phyloP scores from a whole-genome alignment of 2,888 invertebrate genomes.

The Drosophila tanythrix region DNA sequence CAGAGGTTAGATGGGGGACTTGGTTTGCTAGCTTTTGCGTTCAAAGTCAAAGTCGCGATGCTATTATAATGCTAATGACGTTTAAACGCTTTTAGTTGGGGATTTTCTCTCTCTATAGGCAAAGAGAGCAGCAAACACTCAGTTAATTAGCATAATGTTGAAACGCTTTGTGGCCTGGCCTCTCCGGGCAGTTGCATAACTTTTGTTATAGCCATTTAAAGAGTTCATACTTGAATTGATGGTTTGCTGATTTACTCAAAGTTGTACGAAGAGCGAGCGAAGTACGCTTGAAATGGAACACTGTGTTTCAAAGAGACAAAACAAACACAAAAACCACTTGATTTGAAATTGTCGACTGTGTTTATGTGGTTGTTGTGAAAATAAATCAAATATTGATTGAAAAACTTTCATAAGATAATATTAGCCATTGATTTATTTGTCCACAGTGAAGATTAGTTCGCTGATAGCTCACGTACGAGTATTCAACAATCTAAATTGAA shows the following conservation, averaged over 20 bases:
- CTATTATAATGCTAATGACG: constrained; percentile 75
- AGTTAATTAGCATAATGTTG: constrained; percentile 68
- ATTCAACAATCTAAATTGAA: neutral
- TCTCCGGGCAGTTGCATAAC: constrained; percentile 33
- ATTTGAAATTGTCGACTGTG: neutral
- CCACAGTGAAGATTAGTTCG: neutral
- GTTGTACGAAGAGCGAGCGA: neutral
- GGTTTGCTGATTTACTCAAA: constrained; percentile 2
- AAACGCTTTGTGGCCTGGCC: constrained; percentile 42
- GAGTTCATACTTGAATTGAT: constrained; percentile 21
- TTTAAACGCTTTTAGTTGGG: constrained; percentile 64
- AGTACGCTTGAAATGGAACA: neutral
- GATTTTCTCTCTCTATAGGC: constrained; percentile 23
- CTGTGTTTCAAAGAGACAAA: neutral
- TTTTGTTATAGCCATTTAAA: constrained; percentile 51
- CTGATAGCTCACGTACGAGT: neutral
- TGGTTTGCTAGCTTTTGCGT: constrained; percentile 7
- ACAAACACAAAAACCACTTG: neutral
- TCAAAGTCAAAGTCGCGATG: constrained; percentile 58
- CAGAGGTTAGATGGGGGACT: neutral
- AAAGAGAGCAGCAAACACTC: constrained; percentile 8
- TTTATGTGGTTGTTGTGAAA: neutral
- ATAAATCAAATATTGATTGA: neutral
- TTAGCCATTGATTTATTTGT: neutral
- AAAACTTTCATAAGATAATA: neutral